Evolutionary conservation across 2,113 vertebrate genomes (phyloP).

Genomic region (Acinonyx jubatus): DNA sequence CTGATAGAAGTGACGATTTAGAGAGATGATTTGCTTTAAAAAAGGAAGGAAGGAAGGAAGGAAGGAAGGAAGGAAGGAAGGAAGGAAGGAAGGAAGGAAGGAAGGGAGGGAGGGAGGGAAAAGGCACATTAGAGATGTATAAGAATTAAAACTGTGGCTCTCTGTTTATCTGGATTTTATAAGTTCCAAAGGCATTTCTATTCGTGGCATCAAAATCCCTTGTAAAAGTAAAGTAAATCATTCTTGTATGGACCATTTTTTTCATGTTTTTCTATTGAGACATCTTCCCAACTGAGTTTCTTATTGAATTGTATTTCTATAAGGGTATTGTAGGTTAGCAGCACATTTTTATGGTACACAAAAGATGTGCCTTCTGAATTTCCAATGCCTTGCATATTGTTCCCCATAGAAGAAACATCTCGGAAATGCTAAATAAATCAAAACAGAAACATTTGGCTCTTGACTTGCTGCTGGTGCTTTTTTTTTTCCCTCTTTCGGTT

Average conservation of each 20-base stretch:
- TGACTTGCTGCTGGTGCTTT: conserved; percentile 80
- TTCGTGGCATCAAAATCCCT: conserved; percentile 86
- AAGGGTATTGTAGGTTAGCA: conserved; percentile 92
- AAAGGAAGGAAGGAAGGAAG: conserved; percentile 74
- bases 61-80: background rate
- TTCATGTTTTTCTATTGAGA: conserved; percentile 87
- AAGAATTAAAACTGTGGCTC: conserved; percentile 89
- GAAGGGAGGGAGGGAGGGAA: conserved; percentile 80
- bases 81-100: conserved; percentile 79
- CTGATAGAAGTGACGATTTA: conserved; percentile 85
- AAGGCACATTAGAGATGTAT: conserved; percentile 84
- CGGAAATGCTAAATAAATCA: conserved; percentile 92
- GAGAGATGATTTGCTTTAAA: conserved; percentile 84
- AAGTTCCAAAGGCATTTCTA: conserved; percentile 89
- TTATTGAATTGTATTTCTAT: conserved; percentile 93
- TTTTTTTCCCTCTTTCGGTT: conserved; percentile 77
- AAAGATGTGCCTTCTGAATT: conserved; percentile 91
- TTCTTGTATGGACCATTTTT: conserved; percentile 90
- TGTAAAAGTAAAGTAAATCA: conserved; percentile 89
- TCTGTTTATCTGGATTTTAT: conserved; percentile 86
- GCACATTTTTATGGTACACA: conserved; percentile 90
- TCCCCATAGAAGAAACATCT: conserved; percentile 87
- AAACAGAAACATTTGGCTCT: conserved; percentile 87
- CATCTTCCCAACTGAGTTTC: conserved; percentile 91
- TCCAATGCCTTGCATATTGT: conserved; percentile 89